Evolutionary conservation across 2,888 invertebrate species (phyloP).

Genomic region (Leistus spinibarbis): DNA sequence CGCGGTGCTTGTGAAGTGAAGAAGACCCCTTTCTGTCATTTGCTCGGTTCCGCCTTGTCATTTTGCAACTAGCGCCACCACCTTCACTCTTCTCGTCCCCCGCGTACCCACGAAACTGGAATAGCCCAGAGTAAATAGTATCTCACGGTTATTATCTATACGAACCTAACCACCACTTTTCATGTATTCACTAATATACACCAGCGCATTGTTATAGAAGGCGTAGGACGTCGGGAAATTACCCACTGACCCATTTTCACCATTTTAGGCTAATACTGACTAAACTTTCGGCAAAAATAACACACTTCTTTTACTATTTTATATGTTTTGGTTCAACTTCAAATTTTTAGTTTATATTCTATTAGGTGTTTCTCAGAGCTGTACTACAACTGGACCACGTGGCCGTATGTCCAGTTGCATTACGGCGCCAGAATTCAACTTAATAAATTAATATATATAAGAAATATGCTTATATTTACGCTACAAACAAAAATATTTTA

Average conservation of each 20-base stretch:
- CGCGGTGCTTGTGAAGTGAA: background rate
- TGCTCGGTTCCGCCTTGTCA: slow-evolving; percentile 8
- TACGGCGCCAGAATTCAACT: too few species aligned
- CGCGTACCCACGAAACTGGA: background rate
- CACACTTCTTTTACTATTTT: too few species aligned
- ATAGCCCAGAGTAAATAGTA: background rate
- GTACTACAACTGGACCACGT: too few species aligned
- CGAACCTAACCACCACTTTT: background rate
- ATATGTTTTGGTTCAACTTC: too few species aligned
- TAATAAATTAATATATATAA: too few species aligned
- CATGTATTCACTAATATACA: background rate
- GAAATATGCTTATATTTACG: too few species aligned
- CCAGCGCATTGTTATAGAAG: background rate
- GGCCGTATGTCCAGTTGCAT: too few species aligned
- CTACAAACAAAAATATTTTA: too few species aligned
- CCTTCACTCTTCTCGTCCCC: background rate
- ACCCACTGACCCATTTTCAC: background rate
- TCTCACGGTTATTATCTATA: slow-evolving; percentile 3
- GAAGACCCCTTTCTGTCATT: background rate
- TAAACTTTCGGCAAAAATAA: too few species aligned
- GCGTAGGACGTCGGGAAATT: background rate
- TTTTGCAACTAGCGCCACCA: slow-evolving; percentile 6
- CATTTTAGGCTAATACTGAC: too few species aligned
- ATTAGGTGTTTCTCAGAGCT: background rate
- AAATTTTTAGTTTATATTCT: too few species aligned